phyloP scores from a whole-genome alignment of 1,140 invertebrate species.

The Drosophila saltans region DNA sequence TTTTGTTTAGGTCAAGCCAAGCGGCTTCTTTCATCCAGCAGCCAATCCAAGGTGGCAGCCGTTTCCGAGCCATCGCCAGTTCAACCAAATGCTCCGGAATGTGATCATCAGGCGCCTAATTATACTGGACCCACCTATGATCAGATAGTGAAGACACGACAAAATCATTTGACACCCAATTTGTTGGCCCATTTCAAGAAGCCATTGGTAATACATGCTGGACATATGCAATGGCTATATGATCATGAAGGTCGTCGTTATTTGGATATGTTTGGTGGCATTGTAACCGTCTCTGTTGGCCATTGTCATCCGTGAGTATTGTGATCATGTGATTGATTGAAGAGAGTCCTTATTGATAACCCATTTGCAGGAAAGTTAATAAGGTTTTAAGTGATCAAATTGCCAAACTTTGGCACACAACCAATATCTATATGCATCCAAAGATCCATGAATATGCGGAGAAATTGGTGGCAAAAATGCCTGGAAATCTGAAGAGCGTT shows the following conservation, averaged over 20 bases:
- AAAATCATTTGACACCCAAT: conserved; percentile 88
- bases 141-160: conserved; percentile 85
- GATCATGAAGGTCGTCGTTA: conserved; percentile 94
- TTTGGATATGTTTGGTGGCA: conserved; percentile 97
- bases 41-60: conserved; percentile 59
- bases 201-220: conserved; percentile 93
- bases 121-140: conserved; percentile 86
- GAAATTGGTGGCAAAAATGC: conserved; percentile 91
- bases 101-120: conserved; percentile 43
- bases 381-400: conserved; percentile 91
- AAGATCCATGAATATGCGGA: conserved; percentile 95
- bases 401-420: conserved; percentile 94
- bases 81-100: conserved; percentile 64
- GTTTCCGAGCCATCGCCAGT: conserved; percentile 26
- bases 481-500: conserved; percentile 93
- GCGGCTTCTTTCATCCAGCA: conserved; percentile 36
- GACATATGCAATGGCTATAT: conserved; percentile 96
- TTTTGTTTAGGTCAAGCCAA: conserved; percentile 31
- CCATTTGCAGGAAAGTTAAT: conserved; percentile 87
- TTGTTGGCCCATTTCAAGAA: conserved; percentile 91
- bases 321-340: neutral
- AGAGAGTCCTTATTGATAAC: conserved; percentile 44
- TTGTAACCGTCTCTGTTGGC: conserved; percentile 98
- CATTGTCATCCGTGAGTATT: conserved; percentile 97
- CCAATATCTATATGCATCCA: conserved; percentile 95